Evolutionary conservation across 2,113 vertebrate genomes (phyloP).

Genomic region (Scatophagus argus): DNA sequence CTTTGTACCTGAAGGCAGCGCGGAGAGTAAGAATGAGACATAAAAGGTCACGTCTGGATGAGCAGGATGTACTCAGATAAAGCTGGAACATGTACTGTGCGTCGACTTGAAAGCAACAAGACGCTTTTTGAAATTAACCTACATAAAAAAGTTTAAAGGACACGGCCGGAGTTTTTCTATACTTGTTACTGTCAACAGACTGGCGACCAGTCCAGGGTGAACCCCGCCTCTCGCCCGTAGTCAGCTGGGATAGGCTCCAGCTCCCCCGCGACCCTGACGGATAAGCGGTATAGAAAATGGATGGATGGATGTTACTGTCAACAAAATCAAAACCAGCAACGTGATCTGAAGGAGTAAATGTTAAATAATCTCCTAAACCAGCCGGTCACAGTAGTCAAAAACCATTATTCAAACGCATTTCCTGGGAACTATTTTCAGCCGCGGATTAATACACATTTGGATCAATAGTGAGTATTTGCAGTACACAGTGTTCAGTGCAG

Average conservation of each 20-base stretch:
- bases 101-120: constrained; percentile 3
- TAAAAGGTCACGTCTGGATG: constrained; percentile 23
- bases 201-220: too few species aligned
- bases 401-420: background rate
- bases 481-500: too few species aligned
- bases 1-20: constrained; percentile 23
- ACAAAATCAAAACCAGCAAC: too few species aligned
- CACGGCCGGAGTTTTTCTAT: background rate
- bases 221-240: too few species aligned
- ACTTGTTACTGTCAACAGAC: background rate
- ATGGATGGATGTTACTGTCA: too few species aligned
- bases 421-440: constrained; percentile 4
- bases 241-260: too few species aligned
- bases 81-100: background rate
- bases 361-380: background rate
- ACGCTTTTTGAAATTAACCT: background rate
- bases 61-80: constrained; percentile 17
- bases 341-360: too few species aligned
- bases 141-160: background rate
- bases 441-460: constrained; percentile 1
- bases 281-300: too few species aligned
- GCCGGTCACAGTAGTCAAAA: background rate
- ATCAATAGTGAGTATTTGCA: constrained; percentile 7
- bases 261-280: too few species aligned
- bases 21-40: background rate